phyloP scores from a whole-genome alignment of 2,888 invertebrate species.

The Lycaena phlaeas region DNA sequence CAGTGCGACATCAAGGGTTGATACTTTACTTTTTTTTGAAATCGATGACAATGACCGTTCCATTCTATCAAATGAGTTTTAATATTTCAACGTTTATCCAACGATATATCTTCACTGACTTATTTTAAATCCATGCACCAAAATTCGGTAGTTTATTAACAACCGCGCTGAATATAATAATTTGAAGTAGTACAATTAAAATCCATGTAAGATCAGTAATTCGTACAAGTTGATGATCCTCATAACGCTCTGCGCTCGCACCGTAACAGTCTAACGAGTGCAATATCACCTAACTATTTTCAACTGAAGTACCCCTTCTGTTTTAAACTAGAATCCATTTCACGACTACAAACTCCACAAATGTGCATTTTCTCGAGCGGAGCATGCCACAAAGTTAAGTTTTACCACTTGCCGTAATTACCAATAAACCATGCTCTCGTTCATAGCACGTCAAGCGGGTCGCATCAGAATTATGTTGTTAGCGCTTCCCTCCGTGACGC shows the following conservation, averaged over 20 bases:
- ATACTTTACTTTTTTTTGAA: too few species aligned
- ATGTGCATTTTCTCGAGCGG: conserved; percentile 51
- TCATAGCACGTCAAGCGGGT: conserved; percentile 42
- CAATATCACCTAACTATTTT: conserved; percentile 59
- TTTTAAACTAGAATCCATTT: conserved; percentile 65
- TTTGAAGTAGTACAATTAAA: conserved; percentile 21
- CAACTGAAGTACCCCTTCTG: conserved; percentile 48
- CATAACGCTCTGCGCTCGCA: conserved; percentile 36
- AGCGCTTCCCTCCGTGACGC: conserved; percentile 45
- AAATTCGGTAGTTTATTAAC: too few species aligned
- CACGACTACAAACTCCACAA: conserved; percentile 55
- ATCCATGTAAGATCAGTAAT: conserved; percentile 31
- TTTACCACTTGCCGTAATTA: conserved; percentile 59
- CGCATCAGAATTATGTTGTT: conserved; percentile 54
- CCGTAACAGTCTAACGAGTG: conserved; percentile 51
- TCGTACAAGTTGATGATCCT: conserved; percentile 32
- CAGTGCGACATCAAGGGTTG: too few species aligned
- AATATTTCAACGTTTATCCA: too few species aligned
- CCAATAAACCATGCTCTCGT: conserved; percentile 55
- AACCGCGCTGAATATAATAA: too few species aligned
- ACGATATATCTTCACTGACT: too few species aligned
- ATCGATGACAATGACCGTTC: too few species aligned
- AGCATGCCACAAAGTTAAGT: conserved; percentile 52
- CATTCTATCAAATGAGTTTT: too few species aligned
- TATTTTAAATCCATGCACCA: too few species aligned